Conservation (phyloP, 2,113 vertebrate species). For the Pristiophorus japonicus region DNA sequence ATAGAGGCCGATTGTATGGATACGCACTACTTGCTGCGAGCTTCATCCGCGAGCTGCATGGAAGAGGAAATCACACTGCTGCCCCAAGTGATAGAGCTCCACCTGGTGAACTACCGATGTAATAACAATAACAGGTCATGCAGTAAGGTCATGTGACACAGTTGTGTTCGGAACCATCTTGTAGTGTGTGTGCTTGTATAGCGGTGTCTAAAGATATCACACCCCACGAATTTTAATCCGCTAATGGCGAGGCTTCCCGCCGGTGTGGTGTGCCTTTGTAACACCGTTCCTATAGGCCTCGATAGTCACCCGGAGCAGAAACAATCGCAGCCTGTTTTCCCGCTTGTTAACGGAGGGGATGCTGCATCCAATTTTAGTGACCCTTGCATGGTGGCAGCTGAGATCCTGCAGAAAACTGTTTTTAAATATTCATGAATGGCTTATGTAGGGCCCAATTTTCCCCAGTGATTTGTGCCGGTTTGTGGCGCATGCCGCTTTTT, state of each 20-base stretch:
- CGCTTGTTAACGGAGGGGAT: background rate
- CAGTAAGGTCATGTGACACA: no score
- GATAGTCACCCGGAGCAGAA: background rate
- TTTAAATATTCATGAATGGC: background rate
- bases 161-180: no score
- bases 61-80: background rate
- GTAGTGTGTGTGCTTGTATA: no score
- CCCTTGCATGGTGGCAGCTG: no score
- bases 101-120: no score
- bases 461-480: no score
- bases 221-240: background rate
- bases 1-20: background rate
- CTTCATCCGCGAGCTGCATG: background rate
- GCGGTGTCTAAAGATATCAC: no score
- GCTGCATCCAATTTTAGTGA: background rate
- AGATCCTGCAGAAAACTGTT: background rate
- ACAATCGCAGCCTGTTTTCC: background rate
- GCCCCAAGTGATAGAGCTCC: no score
- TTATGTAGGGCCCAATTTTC: no score
- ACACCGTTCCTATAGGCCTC: background rate
- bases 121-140: no score
- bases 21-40: background rate
- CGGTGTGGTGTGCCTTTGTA: background rate
- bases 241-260: background rate
- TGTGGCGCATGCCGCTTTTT: no score